Percentiles rank a stretch among this genome's conserved stretches.
Evolutionary conservation across 2,113 vertebrate genomes (phyloP).

Genomic region (Triplophysa tibetana): DNA sequence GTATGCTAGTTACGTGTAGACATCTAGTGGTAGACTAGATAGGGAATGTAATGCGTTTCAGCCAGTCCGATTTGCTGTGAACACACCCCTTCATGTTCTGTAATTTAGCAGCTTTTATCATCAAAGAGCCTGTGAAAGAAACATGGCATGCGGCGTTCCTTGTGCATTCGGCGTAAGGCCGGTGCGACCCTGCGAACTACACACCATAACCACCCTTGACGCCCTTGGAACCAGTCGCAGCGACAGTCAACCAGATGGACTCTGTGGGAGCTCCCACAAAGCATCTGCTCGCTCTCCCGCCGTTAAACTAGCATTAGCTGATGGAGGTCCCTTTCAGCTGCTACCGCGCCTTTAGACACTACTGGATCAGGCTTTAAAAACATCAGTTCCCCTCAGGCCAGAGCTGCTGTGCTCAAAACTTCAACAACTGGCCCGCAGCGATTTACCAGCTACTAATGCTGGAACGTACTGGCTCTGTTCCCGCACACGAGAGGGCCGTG

Average conservation of each 20-base stretch:
- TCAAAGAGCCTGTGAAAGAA: constrained; percentile 2
- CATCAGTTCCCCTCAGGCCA: constrained; percentile 19
- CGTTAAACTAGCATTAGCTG: constrained; percentile 28
- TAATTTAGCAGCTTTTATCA: not conserved
- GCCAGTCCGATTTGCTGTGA: not conserved
- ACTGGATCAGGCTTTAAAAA: not conserved
- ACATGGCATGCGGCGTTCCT: not conserved
- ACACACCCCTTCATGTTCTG: not conserved
- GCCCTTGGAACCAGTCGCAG: constrained; percentile 6
- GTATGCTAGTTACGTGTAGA: constrained; percentile 38
- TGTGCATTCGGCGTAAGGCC: not conserved
- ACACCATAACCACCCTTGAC: constrained; percentile 15
- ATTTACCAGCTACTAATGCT: not conserved
- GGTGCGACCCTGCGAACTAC: constrained; percentile 19
- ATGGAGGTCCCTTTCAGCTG: constrained; percentile 17
- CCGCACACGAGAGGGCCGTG: not conserved
- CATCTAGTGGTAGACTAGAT: constrained; percentile 51
- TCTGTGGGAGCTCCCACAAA: constrained; percentile 30
- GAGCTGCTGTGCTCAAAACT: constrained; percentile 4
- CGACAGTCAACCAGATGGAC: constrained; percentile 50
- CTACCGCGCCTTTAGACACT: not conserved
- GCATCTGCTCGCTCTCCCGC: not conserved
- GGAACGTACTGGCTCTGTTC: not conserved
- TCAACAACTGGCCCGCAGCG: constrained; percentile 7
- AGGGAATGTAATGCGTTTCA: not conserved